Evolutionary conservation across 2,888 invertebrate species (phyloP).

Genomic region (Sericinus montela): DNA sequence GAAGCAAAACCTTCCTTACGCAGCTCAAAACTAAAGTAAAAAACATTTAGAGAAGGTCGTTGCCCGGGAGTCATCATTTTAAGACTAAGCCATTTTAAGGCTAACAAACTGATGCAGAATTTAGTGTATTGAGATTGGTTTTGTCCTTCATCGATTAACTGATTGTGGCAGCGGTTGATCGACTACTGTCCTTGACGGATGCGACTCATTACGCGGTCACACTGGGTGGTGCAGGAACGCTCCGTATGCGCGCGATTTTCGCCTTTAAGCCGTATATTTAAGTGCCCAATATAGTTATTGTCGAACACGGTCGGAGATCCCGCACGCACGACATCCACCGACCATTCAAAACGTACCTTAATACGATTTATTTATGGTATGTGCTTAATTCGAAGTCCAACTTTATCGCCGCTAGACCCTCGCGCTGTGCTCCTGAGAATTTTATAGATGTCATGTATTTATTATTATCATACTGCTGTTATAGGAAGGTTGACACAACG

Average conservation of each 20-base stretch:
- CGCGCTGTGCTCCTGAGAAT: conserved; percentile 41
- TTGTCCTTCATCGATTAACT: conserved; percentile 23
- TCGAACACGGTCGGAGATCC: conserved; percentile 54
- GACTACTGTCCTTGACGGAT: conserved; percentile 69
- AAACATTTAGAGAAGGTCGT: too few species aligned
- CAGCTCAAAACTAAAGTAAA: too few species aligned
- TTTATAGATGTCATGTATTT: conserved; percentile 60
- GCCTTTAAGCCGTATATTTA: conserved; percentile 59
- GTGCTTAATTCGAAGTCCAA: conserved; percentile 49
- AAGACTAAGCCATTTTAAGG: too few species aligned
- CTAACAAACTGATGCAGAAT: too few species aligned
- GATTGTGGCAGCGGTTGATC: conserved; percentile 39
- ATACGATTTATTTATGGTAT: conserved; percentile 70
- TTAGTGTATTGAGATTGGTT: neutral
- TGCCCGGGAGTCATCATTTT: too few species aligned
- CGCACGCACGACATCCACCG: conserved; percentile 51
- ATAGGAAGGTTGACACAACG: conserved; percentile 51
- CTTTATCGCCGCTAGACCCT: conserved; percentile 42
- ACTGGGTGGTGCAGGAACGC: conserved; percentile 54
- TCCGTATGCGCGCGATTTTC: conserved; percentile 7
- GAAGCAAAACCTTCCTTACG: too few species aligned
- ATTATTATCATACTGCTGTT: conserved; percentile 51
- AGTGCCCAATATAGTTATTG: conserved; percentile 60
- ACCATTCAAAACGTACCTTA: conserved; percentile 59
- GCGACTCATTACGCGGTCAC: conserved; percentile 56